These are phyloP conservation scores for Drosophila tanythrix DNA, from an alignment of 2,888 invertebrate genomes.

Conservation along the genomic window DNA sequence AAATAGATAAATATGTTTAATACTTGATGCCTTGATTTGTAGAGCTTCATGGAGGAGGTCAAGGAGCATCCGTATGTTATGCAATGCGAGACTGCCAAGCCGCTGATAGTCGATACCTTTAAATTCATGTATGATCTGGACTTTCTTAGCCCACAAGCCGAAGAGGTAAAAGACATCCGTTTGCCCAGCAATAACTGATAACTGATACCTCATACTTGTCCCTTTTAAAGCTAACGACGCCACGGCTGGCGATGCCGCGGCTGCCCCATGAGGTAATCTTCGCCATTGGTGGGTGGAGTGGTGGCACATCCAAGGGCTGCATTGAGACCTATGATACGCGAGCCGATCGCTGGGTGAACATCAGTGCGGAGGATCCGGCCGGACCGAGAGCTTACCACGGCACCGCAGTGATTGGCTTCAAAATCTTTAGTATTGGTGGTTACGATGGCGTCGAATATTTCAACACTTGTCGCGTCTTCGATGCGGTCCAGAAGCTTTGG, in stretches of 20 bases:
- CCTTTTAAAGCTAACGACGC: constrained; percentile 87
- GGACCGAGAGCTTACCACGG: constrained; percentile 97
- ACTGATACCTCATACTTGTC: constrained; percentile 53
- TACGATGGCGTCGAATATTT: constrained; percentile 94
- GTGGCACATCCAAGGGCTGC: constrained; percentile 86
- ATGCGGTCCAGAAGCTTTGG: constrained; percentile 94
- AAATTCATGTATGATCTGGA: constrained; percentile 96
- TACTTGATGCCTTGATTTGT: constrained; percentile 52
- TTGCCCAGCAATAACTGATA: constrained; percentile 50
- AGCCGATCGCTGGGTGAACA: constrained; percentile 93
- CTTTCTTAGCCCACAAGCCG: constrained; percentile 92
- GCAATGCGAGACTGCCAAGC: constrained; percentile 92
- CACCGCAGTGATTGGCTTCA: constrained; percentile 93
- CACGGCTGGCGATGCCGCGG: constrained; percentile 92
- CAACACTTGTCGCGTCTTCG: constrained; percentile 94
- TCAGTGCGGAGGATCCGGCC: constrained; percentile 90
- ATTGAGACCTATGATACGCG: constrained; percentile 96
- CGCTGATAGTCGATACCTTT: constrained; percentile 95
- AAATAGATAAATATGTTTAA: not conserved
- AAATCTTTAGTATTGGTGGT: constrained; percentile 96
- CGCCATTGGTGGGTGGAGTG: constrained; percentile 92
- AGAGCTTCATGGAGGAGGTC: constrained; percentile 95
- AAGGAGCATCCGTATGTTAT: constrained; percentile 95
- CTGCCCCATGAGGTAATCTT: constrained; percentile 96
- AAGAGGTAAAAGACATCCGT: constrained; percentile 87